Percentiles rank a stretch among this genome's conserved stretches.
Evolutionary conservation across 1,140 invertebrate species (phyloP).

Genomic region (Thaumatotibia leucotreta): DNA sequence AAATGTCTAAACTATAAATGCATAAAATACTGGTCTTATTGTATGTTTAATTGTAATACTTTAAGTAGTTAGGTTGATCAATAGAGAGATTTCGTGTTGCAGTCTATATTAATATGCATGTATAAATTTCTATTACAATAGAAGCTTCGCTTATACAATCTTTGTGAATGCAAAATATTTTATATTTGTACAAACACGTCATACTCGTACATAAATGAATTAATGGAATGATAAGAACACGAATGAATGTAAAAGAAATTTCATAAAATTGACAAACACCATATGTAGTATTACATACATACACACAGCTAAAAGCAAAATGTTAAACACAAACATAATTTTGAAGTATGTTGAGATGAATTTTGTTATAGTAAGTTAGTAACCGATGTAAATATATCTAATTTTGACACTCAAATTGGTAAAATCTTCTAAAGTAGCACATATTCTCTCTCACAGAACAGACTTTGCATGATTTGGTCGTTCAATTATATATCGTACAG

Average conservation of each 20-base stretch:
- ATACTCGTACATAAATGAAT: no score
- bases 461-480: not conserved
- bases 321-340: not conserved
- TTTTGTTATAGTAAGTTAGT: no score
- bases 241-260: not conserved
- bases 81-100: not conserved
- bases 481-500: not conserved
- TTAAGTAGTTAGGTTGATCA: not conserved
- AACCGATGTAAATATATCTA: no score
- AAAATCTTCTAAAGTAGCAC: not conserved
- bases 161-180: not conserved
- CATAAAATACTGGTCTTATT: not conserved
- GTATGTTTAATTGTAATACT: not conserved
- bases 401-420: not conserved
- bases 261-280: no score
- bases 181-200: no score
- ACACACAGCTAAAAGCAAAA: not conserved
- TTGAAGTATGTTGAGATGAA: not conserved
- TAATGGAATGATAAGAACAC: not conserved
- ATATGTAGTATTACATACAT: not conserved
- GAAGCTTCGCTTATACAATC: not conserved
- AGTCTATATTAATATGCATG: not conserved
- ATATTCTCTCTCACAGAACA: not conserved
- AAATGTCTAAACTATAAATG: not conserved
- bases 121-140: not conserved